Base-by-base conservation (phyloP, 2,113 vertebrate species). In the Microcebus lehilahytsara region DNA sequence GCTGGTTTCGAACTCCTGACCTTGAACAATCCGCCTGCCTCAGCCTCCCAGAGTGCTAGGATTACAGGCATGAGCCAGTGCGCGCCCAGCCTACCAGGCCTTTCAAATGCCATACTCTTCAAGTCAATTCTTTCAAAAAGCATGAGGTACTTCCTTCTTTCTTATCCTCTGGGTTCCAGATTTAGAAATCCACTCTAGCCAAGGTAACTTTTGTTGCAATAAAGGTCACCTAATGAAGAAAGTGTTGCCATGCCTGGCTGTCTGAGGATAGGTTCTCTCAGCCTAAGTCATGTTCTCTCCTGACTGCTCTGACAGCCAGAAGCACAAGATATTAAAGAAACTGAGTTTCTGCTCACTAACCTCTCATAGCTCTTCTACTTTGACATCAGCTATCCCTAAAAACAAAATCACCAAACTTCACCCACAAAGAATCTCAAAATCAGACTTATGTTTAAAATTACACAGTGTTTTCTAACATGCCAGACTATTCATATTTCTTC, bases 391-490 rank as follows among this genome's bases (percentile, higher is more conserved):
- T 66, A 20, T 49, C 71, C 75, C 67, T 64, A 74, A 74, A 80
- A 58, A 92, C 46, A 83, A 93, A 88, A 74, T n/a, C 67, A 88
- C 60, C 89, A 91, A 89, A 74, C 22, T 37, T 89, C 60, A 78
- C 32, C n/a, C 40, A 87, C 58, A 83, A 80, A 90, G 49, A 95
- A 85, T 25, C 64, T 81, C 11, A 34, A 75, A 95, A 66, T 85
- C 49, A 80, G 75, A 90, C 23, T 84, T 83, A 56, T 6, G 7
- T 60, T 93, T 91, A 91, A 89, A 90, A 95, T 30, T 9, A 64
- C 49, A 67, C 5, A 77, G 30, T 69, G 75, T 74, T 91, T 93
- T 92, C 75, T 85, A 97, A 96, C n/a, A 88, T 40, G 27, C 46
- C 42, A 93, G 3, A 32, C 60, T 74, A 40, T 66, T 85, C 53